phyloP scores from a whole-genome alignment of 2,797 vertebrate species.

The Poeciliopsis gracilis region DNA sequence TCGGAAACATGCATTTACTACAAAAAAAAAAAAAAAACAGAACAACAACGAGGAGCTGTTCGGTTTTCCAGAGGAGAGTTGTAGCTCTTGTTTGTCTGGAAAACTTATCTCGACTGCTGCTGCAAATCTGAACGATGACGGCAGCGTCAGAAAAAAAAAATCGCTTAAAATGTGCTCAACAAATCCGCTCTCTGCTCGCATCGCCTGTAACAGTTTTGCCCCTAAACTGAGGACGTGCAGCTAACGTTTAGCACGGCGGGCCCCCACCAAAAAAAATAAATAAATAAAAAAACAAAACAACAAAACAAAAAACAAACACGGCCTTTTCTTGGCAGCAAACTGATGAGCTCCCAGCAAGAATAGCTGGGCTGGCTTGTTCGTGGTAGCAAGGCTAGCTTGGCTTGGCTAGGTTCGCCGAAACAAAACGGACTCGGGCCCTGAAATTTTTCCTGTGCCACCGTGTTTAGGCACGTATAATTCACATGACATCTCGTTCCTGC shows the following conservation, averaged over 20 bases:
- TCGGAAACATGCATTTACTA: not conserved
- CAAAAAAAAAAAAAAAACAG: not conserved
- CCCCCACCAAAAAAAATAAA: conserved; percentile 34
- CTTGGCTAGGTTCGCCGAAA: conserved; percentile 68
- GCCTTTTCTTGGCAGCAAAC: conserved; percentile 63
- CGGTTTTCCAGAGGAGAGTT: conserved; percentile 24
- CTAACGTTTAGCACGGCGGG: conserved; percentile 39
- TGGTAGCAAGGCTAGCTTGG: conserved; percentile 59
- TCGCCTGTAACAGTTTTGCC: conserved; percentile 23
- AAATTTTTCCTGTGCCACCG: conserved; percentile 46
- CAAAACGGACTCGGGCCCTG: conserved; percentile 80
- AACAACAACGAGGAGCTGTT: not conserved
- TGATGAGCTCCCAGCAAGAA: conserved; percentile 64
- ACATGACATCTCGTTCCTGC: conserved; percentile 50
- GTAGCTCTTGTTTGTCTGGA: conserved; percentile 42
- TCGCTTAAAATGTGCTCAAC: conserved; percentile 47
- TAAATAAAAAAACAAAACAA: too few species aligned
- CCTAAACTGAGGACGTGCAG: conserved; percentile 25
- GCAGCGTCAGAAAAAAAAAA: conserved; percentile 54
- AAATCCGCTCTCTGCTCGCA: conserved; percentile 20
- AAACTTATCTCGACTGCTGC: conserved; percentile 73
- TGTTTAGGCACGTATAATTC: conserved; percentile 55
- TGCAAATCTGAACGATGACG: conserved; percentile 68
- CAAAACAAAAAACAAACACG: conserved; percentile 26
- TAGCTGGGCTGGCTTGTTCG: conserved; percentile 64